Evolutionary conservation across 2,113 vertebrate species (phyloP).

Genomic region (Sinocyclocheilus anshuiensis): DNA sequence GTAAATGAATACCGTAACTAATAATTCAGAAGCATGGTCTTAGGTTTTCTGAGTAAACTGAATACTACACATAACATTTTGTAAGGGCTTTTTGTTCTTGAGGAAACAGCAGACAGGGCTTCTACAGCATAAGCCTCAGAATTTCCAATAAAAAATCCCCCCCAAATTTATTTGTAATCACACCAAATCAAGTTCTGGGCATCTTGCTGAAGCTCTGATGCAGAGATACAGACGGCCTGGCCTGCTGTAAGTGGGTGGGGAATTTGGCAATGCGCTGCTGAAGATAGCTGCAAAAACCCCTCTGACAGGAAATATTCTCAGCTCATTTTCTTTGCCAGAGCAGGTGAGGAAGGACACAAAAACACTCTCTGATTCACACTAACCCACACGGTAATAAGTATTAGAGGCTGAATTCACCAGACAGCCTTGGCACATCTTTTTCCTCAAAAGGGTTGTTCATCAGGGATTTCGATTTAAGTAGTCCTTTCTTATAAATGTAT

Average conservation of each 20-base stretch:
- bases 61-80: not conserved
- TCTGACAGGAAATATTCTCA: constrained; percentile 40
- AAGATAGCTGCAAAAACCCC: constrained; percentile 37
- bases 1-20: not conserved
- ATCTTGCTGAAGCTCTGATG: not conserved
- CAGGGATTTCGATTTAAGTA: not conserved
- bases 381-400: not conserved
- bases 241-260: constrained; percentile 19
- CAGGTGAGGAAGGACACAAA: constrained; percentile 15
- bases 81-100: not conserved
- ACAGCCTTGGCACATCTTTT: not conserved
- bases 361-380: not conserved
- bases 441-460: not conserved
- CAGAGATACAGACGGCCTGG: not conserved
- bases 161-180: not conserved
- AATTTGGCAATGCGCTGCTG: constrained; percentile 5
- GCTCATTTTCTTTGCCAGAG: not conserved
- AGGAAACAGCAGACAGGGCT: not conserved
- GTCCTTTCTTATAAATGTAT: not conserved
- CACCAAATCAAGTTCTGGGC: not conserved
- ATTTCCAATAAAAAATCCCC: not conserved
- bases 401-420: not conserved
- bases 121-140: not conserved
- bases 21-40: not conserved
- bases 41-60: not conserved